Evolutionary conservation across 2,797 vertebrate genomes (phyloP).

Genomic region (Coccyzus lansbergi): DNA sequence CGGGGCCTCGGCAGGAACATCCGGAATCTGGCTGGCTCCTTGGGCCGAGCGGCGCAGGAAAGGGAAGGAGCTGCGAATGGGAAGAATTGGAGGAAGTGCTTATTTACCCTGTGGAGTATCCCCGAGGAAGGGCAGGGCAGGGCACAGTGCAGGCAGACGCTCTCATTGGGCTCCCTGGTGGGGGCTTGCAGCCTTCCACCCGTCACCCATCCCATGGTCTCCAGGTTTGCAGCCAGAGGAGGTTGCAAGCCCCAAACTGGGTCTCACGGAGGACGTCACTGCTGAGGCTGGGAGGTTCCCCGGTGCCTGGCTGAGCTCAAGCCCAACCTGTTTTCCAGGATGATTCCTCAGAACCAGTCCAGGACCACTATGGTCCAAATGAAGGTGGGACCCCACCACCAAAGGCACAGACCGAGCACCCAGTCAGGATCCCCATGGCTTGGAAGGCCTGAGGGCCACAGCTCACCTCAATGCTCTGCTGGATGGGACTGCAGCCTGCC

Average conservation of each 20-base stretch:
- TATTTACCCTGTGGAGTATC: slow-evolving; percentile 65
- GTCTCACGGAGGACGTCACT: background rate
- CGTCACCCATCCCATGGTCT: background rate
- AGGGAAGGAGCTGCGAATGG: slow-evolving; percentile 66
- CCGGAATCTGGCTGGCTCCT: background rate
- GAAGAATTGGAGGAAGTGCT: slow-evolving; percentile 80
- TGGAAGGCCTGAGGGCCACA: background rate
- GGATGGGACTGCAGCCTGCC: background rate
- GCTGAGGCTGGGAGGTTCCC: accelerated
- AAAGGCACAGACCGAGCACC: background rate
- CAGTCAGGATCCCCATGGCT: accelerated
- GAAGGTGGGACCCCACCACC: background rate
- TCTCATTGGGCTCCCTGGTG: background rate
- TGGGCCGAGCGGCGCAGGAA: slow-evolving; percentile 61
- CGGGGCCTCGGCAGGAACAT: accelerated
- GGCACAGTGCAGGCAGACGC: background rate
- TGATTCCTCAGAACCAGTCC: background rate
- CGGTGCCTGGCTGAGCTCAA: background rate
- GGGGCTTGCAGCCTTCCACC: background rate
- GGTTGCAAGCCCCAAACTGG: background rate
- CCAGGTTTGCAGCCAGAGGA: background rate
- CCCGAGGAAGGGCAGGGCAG: slow-evolving; percentile 45
- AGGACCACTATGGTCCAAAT: too few relatives aligned
- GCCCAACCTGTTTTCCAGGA: background rate
- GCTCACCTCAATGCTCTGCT: background rate